Conservation (phyloP, 30 jellyfish, hydroid and myxozoan species). For the Hydractinia symbiolongicarpus region DNA sequence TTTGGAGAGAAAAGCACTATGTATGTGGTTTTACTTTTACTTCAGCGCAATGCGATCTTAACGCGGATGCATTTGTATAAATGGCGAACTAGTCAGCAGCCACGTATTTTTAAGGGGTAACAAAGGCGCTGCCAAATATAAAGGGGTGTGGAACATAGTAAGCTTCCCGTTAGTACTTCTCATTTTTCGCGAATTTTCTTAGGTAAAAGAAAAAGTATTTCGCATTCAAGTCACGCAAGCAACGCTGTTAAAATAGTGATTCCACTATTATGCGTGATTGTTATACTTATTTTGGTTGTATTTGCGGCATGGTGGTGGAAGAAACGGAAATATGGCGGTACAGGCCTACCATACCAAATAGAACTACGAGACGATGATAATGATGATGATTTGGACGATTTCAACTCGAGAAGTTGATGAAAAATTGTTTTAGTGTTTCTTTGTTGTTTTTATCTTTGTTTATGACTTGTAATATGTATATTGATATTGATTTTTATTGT, state of each 20-base stretch:
- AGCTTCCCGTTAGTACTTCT: not conserved
- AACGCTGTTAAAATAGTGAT: not conserved
- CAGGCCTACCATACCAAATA: conserved; percentile 42
- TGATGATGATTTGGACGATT: conserved; percentile 8
- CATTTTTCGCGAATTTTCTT: not conserved
- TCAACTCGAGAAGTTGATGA: conserved; percentile 2
- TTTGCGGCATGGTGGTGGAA: conserved; percentile 13
- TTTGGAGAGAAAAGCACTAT: not conserved
- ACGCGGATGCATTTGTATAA: too few species aligned
- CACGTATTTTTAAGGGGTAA: too few species aligned
- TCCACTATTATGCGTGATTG: not conserved
- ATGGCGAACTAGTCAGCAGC: too few species aligned
- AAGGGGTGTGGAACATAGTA: too few species aligned
- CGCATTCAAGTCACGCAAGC: not conserved
- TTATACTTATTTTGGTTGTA: not conserved
- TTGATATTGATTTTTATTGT: too few species aligned
- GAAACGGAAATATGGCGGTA: not conserved
- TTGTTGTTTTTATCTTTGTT: too few species aligned
- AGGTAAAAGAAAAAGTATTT: not conserved
- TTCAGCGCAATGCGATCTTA: too few species aligned
- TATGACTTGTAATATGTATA: too few species aligned
- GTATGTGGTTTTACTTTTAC: not conserved
- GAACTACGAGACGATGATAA: conserved; percentile 35
- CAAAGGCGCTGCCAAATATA: too few species aligned
- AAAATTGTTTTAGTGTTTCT: not conserved